These are phyloP conservation scores for Bovichtus variegatus DNA, from an alignment of 2,797 vertebrate genomes.

Conservation along the genomic window DNA sequence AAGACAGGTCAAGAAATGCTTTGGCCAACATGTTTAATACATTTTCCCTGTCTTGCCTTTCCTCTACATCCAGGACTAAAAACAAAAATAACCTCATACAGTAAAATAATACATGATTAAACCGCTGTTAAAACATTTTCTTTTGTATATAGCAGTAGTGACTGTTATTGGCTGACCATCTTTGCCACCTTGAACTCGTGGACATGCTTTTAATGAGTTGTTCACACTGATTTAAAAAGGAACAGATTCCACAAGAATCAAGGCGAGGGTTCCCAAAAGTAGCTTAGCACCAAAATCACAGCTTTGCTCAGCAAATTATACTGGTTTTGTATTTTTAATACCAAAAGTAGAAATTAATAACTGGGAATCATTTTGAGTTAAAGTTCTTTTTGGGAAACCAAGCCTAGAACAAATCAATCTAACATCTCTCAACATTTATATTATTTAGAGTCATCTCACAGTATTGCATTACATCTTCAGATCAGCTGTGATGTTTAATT, in stretches of 20 bases:
- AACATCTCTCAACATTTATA: conserved; percentile 46
- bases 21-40: conserved; percentile 72
- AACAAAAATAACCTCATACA: conserved; percentile 55
- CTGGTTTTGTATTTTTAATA: conserved; percentile 5
- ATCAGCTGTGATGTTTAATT: conserved; percentile 36
- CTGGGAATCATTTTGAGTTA: background rate
- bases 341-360: background rate
- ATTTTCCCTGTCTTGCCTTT: conserved; percentile 49
- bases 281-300: conserved; percentile 55
- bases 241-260: conserved; percentile 62
- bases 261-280: conserved; percentile 54
- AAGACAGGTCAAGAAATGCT: conserved; percentile 29
- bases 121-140: conserved; percentile 65
- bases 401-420: conserved; percentile 38
- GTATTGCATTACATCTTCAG: conserved; percentile 48
- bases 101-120: conserved; percentile 61
- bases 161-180: conserved; percentile 42
- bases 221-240: conserved; percentile 36
- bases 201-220: conserved; percentile 38
- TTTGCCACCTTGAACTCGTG: conserved; percentile 18
- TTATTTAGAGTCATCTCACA: conserved; percentile 27
- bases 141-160: conserved; percentile 52
- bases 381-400: conserved; percentile 51
- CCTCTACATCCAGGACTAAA: conserved; percentile 61
- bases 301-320: conserved; percentile 26